These are phyloP conservation scores for Oscheius sp. DNA, from an alignment of 2,888 invertebrate species.

Conservation along the genomic window DNA sequence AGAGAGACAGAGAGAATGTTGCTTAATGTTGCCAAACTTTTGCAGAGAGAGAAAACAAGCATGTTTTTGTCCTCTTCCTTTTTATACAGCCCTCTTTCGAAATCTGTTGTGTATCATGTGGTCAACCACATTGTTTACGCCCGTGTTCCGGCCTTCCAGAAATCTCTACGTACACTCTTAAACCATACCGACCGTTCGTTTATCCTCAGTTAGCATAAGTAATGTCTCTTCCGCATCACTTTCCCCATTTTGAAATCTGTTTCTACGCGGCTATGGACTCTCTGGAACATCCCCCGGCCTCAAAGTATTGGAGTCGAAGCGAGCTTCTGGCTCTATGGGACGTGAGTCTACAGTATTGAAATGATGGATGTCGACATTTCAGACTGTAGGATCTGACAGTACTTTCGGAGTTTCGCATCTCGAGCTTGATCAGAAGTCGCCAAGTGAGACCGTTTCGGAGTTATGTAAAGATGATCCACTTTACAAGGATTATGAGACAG, in stretches of 20 bases:
- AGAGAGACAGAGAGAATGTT: neutral
- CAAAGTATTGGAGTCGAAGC: neutral
- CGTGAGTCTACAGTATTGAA: neutral
- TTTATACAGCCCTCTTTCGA: constrained; percentile 1
- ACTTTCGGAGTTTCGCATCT: no score
- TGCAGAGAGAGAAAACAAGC: no score
- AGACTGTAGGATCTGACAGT: no score
- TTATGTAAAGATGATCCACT: no score
- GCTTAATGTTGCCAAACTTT: neutral
- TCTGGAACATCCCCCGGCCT: neutral
- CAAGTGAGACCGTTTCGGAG: no score
- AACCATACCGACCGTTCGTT: neutral
- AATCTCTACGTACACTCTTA: constrained; percentile 3
- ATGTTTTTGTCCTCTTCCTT: neutral
- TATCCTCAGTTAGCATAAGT: neutral
- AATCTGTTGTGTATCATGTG: neutral
- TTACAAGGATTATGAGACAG: no score
- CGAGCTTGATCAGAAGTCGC: no score
- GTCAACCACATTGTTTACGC: constrained; percentile 8
- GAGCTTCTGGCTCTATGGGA: neutral
- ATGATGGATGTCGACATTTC: no score
- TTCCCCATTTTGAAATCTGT: neutral
- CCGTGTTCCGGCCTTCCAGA: neutral
- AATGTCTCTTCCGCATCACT: constrained; percentile 24
- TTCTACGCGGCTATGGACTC: neutral